Evolutionary conservation across 2,797 vertebrate genomes (phyloP), one percentile per base, ranked within the genome.

Genomic region (Clarias laeviceps): DNA sequence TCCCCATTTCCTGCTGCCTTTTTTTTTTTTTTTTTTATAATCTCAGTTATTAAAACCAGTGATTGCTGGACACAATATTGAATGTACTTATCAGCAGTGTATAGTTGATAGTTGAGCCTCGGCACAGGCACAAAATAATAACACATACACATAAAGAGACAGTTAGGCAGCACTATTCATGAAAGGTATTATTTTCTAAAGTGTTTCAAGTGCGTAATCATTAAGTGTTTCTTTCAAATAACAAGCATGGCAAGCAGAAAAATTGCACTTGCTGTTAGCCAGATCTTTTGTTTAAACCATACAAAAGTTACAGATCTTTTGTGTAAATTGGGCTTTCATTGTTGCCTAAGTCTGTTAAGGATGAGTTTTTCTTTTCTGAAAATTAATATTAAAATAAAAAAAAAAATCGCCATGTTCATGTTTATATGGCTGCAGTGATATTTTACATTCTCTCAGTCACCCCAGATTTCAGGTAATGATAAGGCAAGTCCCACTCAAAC

Each of bases 1-100:
- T 54, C 62, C 20, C 65, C 61, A 54, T 54, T 62, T 77, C 18
- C 32, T 59, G 29, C 40, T 68, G 64, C n/a, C 54, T 29, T 73
- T 61, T 86, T 27, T 62, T 56, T 27, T 65, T 73, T 59, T 54
- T 78, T 18, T 61, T 80, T 61, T 70, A 87, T 85, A 65, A 79
- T 82, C 62, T 82, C 59, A 17, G 40, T 83, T 68, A 82, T 87
- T 84, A 29, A 80, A 66, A 54, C 17, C 40, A 32, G 34, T 62
- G 76, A 62, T 27, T 17, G 32, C 22, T 37, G 57, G 57, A 79
- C 20, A 62, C 22, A 62, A 61, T 45, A 18, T 18, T 62, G 59
- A 79, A 79, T 64, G 15, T 37, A 27, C 37, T 14, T 11, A 45
- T 18, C 20, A 45, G 34, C 50, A 54, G 50, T 54, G 5, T 45